Percentiles rank a stretch among this genome's conserved stretches.
Evolutionary conservation across 1,140 invertebrate genomes (phyloP).

Genomic region (Scylla paramamosain): DNA sequence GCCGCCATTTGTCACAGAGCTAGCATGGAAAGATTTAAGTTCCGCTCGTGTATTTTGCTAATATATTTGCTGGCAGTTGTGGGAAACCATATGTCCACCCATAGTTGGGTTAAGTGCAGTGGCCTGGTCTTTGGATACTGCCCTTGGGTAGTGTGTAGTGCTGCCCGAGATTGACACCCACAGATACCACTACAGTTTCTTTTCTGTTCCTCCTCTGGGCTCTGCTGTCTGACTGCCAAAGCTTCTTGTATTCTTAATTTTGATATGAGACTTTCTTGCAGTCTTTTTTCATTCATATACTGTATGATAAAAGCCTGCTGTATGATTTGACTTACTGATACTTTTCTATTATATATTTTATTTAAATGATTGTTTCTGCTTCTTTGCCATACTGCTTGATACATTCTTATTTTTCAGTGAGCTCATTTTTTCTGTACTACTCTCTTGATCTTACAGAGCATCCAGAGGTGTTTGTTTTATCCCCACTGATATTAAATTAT

Average conservation of each 20-base stretch:
- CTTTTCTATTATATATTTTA: background rate
- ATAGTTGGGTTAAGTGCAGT: background rate
- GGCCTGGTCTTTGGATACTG: background rate
- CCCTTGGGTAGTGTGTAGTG: slow-evolving; percentile 5
- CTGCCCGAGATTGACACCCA: background rate
- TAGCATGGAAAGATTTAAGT: slow-evolving; percentile 62
- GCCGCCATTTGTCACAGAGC: slow-evolving; percentile 21
- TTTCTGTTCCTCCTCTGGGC: background rate
- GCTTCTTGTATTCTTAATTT: background rate
- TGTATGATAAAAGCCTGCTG: background rate
- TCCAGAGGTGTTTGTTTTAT: background rate
- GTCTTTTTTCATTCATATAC: background rate
- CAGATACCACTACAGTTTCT: background rate
- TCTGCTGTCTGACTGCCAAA: background rate
- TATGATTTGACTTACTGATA: background rate
- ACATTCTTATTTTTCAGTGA: slow-evolving; percentile 13
- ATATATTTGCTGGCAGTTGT: background rate
- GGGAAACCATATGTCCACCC: background rate
- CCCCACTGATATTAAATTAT: background rate
- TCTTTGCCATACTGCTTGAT: background rate
- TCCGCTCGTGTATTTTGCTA: slow-evolving; percentile 28
- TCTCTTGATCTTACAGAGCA: background rate
- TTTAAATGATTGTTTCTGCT: background rate
- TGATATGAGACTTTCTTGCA: background rate
- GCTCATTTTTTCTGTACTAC: background rate